Evolutionary conservation across 2,113 vertebrate genomes (phyloP), one percentile per base, ranked within the genome.

Genomic region (Mus musculus): DNA sequence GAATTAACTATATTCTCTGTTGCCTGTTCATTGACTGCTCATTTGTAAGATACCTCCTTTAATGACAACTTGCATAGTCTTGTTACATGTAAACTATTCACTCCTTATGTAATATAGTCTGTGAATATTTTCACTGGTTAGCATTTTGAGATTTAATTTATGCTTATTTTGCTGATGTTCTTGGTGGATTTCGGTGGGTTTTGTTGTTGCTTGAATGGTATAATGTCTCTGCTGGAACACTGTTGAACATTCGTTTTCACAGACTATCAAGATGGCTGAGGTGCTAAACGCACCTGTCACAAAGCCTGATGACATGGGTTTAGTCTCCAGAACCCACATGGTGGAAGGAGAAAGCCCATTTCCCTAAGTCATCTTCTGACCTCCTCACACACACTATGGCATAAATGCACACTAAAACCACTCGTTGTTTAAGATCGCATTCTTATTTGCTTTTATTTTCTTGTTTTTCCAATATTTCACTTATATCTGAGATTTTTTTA

Each of bases 11-110:
- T 39, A 72, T 39, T 54, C 46, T 75, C 36, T 56, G 61, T 81
- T 91, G 39, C 63, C 39, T 85, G 33, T 67, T 76, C 75, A 63
- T 89, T 91, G n/a, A 69, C 54, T 84, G n/a, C 52, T 76, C 84
- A 90, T 65, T 77, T 84, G 33, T 39, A 78, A 65, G 5, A 92
- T 20, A 1, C 24, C 52, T 93, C 14, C 26, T 67, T 86, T 95
- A 73, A 24, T 63, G 82, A 72, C 5, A 84, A 76, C 65, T 39
- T 65, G 2, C 33, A 63, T 49, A 42, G 46, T 30, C 1, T 69
- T 73, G 88, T 80, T 84, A 87, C 13, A 56, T 80, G 52, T 61
- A 97, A 92, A 87, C 72, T 78, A 92, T 30, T 89, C 33, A 88
- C 11, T 90, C 6, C 72, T 81, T 36, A 54, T 91, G 12, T 17